Evolutionary conservation across 1,140 invertebrate species (phyloP).

Genomic region (Stegodyphus dumicola): DNA sequence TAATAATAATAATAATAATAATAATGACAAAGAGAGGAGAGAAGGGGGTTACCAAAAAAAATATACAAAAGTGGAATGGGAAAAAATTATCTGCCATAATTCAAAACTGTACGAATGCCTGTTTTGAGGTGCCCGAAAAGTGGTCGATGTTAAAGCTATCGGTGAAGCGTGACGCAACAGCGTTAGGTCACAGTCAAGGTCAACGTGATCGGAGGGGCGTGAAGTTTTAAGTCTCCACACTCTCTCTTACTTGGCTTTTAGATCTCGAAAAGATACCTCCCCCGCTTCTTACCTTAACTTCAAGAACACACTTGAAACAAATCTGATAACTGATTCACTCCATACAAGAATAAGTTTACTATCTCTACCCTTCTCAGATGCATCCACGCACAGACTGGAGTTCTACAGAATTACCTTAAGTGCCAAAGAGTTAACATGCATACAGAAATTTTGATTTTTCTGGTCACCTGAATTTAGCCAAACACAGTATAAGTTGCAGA

Average conservation of each 20-base stretch:
- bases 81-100: conserved; percentile 46
- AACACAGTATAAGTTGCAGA: too few relatives aligned
- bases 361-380: too few relatives aligned
- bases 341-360: background rate
- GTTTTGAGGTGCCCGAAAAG: conserved; percentile 39
- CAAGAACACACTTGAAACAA: background rate
- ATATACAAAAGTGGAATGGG: conserved; percentile 8
- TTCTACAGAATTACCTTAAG: too few relatives aligned
- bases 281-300: conserved; percentile 3
- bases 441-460: too few relatives aligned
- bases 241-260: conserved; percentile 17
- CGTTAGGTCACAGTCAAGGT: conserved; percentile 57
- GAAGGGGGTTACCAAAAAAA: background rate
- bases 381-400: too few relatives aligned
- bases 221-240: conserved; percentile 4
- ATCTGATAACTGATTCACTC: background rate
- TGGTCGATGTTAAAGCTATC: conserved; percentile 48
- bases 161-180: conserved; percentile 48
- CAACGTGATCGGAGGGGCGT: conserved; percentile 29
- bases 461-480: too few relatives aligned
- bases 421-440: too few relatives aligned
- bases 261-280: conserved; percentile 10
- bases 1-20: background rate
- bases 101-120: conserved; percentile 50
- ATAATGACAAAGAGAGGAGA: background rate